Percentiles rank a stretch among this genome's conserved stretches.
Evolutionary conservation across 2,888 invertebrate species (phyloP).

Genomic region (Augochlorella aurata): DNA sequence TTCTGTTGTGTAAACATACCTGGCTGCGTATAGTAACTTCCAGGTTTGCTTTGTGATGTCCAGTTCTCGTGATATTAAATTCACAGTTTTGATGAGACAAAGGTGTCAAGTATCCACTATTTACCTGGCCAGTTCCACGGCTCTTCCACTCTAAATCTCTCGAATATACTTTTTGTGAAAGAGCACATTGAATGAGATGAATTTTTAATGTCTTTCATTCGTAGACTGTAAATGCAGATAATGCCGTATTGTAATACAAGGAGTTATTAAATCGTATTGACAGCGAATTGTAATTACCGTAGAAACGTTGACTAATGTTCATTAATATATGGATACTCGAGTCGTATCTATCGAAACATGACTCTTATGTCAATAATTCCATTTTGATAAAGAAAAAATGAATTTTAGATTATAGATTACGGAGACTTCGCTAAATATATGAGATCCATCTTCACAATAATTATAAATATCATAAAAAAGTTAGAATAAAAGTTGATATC

Average conservation of each 20-base stretch:
- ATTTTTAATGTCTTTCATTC: neutral
- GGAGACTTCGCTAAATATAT: no score
- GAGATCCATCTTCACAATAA: no score
- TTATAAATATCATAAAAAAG: no score
- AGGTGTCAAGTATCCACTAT: constrained; percentile 33
- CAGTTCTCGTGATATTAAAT: constrained; percentile 29
- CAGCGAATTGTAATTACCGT: neutral
- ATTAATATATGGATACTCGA: no score
- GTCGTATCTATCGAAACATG: no score
- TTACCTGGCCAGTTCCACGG: constrained; percentile 18
- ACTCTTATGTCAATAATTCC: neutral
- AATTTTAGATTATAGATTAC: no score
- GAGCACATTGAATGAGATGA: neutral
- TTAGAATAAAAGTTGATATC: no score
- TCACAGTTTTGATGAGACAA: constrained; percentile 41
- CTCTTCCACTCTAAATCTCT: constrained; percentile 7
- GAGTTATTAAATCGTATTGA: neutral
- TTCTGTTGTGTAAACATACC: constrained; percentile 24
- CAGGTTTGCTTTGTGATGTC: neutral
- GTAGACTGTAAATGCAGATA: neutral
- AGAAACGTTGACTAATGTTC: neutral
- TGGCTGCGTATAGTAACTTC: neutral
- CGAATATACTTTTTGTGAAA: neutral
- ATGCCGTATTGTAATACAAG: no score
- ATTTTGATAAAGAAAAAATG: no score